Percentiles rank a stretch among this genome's conserved stretches.
Evolutionary conservation across 2,797 vertebrate genomes (phyloP).

Genomic region (Alosa sapidissima): DNA sequence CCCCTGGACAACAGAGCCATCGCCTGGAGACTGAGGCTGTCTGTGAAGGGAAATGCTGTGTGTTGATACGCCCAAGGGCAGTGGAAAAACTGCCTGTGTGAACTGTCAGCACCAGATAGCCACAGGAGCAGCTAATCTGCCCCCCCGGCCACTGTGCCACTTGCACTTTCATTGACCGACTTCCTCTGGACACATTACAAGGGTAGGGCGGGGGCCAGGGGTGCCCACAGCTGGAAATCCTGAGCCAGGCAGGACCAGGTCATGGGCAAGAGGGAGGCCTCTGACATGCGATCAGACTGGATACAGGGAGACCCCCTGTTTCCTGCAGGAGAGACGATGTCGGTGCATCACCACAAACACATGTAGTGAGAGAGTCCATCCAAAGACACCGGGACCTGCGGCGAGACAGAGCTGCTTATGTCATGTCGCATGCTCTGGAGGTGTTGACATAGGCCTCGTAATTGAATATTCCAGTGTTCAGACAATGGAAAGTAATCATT

Average conservation of each 20-base stretch:
- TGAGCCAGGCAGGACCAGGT: not conserved
- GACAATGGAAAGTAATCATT: conserved; percentile 72
- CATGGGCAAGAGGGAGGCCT: not conserved
- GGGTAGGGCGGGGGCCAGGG: conserved; percentile 33
- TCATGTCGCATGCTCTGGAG: conserved; percentile 55
- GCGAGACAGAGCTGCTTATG: conserved; percentile 53
- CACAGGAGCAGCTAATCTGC: conserved; percentile 71
- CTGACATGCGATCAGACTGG: not conserved
- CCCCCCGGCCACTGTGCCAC: conserved; percentile 62
- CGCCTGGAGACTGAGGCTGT: conserved; percentile 61
- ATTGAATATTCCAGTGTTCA: conserved; percentile 66
- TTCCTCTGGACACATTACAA: conserved; percentile 60
- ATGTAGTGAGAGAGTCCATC: not conserved
- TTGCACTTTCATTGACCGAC: conserved; percentile 69
- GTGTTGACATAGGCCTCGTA: conserved; percentile 64
- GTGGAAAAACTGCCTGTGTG: conserved; percentile 77
- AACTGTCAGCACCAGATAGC: conserved; percentile 80
- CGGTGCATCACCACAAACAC: conserved; percentile 20
- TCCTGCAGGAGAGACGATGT: conserved; percentile 29
- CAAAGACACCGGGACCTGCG: not conserved
- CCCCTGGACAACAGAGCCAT: not conserved
- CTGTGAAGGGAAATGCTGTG: conserved; percentile 75
- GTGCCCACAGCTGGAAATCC: conserved; percentile 14
- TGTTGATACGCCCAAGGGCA: conserved; percentile 72
- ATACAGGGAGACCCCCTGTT: conserved; percentile 30